These are phyloP conservation scores for Papilio polytes DNA, from an alignment of 1,140 invertebrate genomes.

Conservation along the genomic window DNA sequence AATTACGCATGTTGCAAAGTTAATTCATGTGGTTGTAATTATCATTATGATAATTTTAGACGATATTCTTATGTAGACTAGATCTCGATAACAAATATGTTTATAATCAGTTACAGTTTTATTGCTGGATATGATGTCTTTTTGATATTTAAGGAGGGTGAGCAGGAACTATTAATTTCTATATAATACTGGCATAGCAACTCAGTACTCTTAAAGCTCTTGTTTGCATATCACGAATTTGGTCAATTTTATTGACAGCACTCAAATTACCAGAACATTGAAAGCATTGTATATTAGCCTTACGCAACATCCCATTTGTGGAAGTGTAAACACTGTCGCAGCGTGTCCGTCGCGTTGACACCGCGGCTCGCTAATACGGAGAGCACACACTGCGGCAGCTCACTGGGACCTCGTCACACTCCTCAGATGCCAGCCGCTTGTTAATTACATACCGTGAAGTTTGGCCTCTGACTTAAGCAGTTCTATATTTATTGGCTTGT, in stretches of 20 bases:
- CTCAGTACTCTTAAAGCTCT: neutral
- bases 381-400: constrained; percentile 53
- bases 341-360: constrained; percentile 69
- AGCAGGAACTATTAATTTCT: neutral
- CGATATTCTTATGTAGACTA: neutral
- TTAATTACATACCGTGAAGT: constrained; percentile 43
- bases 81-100: neutral
- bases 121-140: neutral
- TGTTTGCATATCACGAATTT: neutral
- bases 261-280: neutral
- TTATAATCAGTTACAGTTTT: neutral
- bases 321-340: constrained; percentile 57
- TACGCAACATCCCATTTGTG: constrained; percentile 42
- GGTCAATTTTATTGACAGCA: neutral
- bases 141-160: neutral
- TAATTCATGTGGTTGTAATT: constrained; percentile 16
- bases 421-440: constrained; percentile 53
- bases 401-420: constrained; percentile 45
- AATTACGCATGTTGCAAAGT: constrained; percentile 2
- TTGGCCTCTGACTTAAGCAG: constrained; percentile 2
- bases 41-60: neutral
- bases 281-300: constrained; percentile 13
- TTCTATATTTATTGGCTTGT: neutral
- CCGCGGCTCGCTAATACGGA: constrained; percentile 62
- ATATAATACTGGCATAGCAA: neutral